Percentiles rank a stretch among this genome's conserved stretches.
phyloP scores from a whole-genome alignment of 2,113 vertebrate species.

The Cardinalis cardinalis region DNA sequence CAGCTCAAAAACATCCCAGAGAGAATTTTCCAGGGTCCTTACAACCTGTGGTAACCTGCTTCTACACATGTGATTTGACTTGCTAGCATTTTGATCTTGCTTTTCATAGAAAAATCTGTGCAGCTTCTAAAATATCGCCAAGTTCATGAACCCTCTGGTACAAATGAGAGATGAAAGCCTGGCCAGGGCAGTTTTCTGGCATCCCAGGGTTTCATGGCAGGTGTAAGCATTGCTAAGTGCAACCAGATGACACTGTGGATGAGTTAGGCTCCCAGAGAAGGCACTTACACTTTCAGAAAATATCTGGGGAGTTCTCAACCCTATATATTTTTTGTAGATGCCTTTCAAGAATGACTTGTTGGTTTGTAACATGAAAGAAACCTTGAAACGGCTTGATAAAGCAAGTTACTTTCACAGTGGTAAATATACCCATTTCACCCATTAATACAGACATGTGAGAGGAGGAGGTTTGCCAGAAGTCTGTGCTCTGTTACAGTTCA shows the following conservation, averaged over 20 bases:
- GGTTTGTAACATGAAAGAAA: not conserved
- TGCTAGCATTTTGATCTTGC: not conserved
- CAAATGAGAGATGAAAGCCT: not conserved
- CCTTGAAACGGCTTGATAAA: not conserved
- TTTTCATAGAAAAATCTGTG: not conserved
- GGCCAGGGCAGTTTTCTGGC: not conserved
- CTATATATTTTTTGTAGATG: not conserved
- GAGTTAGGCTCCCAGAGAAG: not conserved
- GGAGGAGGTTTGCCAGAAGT: not conserved
- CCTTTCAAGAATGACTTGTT: not conserved
- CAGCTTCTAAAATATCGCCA: not conserved
- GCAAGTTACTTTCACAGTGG: not conserved
- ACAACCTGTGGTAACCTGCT: not conserved
- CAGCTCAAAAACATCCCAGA: not conserved
- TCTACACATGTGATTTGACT: not conserved
- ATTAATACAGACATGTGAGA: not conserved
- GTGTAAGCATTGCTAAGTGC: not conserved
- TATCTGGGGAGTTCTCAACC: not conserved
- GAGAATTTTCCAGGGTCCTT: not conserved
- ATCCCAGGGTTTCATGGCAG: not conserved
- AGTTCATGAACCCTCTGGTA: not conserved
- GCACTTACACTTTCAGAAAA: not conserved
- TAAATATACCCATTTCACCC: not conserved
- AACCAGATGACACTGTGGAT: accelerated
- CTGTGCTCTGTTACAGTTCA: not conserved